These are phyloP conservation scores for Phytoseiulus persimilis DNA, from an alignment of 2,888 invertebrate genomes.

Conservation along the genomic window DNA sequence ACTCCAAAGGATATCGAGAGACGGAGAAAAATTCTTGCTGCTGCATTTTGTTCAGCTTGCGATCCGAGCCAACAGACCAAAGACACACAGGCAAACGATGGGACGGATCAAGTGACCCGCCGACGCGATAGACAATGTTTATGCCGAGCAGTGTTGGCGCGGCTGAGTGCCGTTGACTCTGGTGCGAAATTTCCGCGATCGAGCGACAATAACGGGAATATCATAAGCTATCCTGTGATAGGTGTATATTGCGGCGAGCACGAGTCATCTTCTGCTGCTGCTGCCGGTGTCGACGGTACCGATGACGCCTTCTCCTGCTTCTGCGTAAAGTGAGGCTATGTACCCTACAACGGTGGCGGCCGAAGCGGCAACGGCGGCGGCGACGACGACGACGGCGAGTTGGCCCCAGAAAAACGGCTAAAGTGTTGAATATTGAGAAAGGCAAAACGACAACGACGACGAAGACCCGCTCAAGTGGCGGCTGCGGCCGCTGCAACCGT, in stretches of 20 bases:
- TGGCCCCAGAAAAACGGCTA: constrained; percentile 5
- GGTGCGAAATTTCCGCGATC: background rate
- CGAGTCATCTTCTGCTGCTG: background rate
- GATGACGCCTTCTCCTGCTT: background rate
- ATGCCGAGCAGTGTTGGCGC: background rate
- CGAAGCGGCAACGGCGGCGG: constrained; percentile 9
- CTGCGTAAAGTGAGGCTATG: background rate
- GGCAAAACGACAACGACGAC: background rate
- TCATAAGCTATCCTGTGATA: background rate
- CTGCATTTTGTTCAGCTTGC: too few species aligned
- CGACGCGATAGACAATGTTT: background rate
- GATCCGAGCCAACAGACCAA: too few species aligned
- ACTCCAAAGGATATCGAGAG: too few species aligned
- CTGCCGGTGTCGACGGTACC: background rate
- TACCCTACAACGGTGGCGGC: background rate
- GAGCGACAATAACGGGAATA: background rate
- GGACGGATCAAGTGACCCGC: background rate
- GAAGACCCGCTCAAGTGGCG: background rate
- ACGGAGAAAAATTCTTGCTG: too few species aligned
- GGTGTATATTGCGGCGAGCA: background rate
- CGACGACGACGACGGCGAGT: background rate
- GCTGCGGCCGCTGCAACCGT: background rate
- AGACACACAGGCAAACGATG: background rate
- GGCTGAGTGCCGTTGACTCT: too few species aligned
- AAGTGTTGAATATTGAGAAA: background rate